Percentiles rank a stretch among this genome's conserved stretches.
These are phyloP conservation scores for Fragum fragum DNA, from an alignment of 2,888 invertebrate genomes.

Conservation along the genomic window DNA sequence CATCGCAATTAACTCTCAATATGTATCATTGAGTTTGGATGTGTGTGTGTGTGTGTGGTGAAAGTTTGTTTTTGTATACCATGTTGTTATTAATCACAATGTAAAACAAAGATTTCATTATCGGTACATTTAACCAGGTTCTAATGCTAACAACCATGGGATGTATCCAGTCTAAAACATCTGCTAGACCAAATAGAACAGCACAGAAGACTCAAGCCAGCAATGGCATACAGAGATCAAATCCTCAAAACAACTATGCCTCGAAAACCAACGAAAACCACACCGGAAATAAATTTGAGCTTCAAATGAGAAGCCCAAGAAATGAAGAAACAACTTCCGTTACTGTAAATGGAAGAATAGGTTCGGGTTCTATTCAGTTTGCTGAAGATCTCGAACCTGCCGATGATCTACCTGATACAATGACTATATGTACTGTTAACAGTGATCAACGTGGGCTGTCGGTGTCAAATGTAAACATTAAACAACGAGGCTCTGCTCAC, in stretches of 20 bases:
- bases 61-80: too few relatives aligned
- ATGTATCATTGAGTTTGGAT: too few relatives aligned
- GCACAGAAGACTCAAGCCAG: not conserved
- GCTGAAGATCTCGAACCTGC: constrained; percentile 53
- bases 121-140: not conserved
- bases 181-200: not conserved
- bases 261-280: not conserved
- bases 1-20: too few relatives aligned
- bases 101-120: not conserved
- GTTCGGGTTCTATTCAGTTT: constrained; percentile 32
- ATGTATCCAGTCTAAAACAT: constrained; percentile 22
- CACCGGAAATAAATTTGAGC: not conserved
- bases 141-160: not conserved
- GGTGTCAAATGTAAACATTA: constrained; percentile 44
- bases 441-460: constrained; percentile 7
- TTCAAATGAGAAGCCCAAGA: constrained; percentile 25
- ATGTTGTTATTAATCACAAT: too few relatives aligned
- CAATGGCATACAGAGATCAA: not conserved
- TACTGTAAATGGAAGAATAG: not conserved
- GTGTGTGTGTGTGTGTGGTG: too few relatives aligned
- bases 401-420: constrained; percentile 14
- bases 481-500: constrained; percentile 22
- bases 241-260: not conserved
- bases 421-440: not conserved
- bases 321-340: not conserved